These are phyloP conservation scores for Pelobates fuscus DNA, from an alignment of 2,113 vertebrate genomes.

Conservation along the genomic window DNA sequence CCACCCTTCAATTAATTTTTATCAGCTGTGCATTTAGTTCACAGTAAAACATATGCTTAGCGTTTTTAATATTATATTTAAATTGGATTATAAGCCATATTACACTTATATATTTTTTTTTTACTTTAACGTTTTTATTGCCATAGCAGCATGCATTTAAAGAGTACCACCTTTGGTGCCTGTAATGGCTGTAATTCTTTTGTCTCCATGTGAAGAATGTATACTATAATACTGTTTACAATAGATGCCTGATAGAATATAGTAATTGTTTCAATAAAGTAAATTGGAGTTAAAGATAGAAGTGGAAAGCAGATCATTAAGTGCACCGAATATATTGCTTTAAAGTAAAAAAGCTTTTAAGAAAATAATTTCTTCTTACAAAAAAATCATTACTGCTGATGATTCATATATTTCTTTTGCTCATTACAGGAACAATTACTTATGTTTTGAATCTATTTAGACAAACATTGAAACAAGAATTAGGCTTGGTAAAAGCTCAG, in stretches of 20 bases:
- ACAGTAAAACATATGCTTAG: no score
- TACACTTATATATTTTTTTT: no score
- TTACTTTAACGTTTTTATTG: no score
- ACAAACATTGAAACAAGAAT: neutral
- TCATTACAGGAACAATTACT: slow-evolving; percentile 1
- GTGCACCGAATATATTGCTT: neutral
- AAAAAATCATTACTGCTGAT: slow-evolving; percentile 7
- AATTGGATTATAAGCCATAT: no score
- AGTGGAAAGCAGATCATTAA: neutral
- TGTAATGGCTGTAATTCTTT: no score
- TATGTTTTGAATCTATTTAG: slow-evolving; percentile 8
- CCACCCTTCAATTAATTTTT: no score
- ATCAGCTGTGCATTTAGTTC: no score
- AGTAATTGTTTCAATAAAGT: neutral
- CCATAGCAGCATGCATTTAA: no score
- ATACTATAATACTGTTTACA: slow-evolving; percentile 20
- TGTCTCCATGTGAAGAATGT: no score
- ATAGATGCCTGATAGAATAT: neutral
- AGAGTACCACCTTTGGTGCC: no score
- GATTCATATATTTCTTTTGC: neutral
- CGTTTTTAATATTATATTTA: no score
- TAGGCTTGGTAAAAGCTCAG: neutral
- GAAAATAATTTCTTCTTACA: slow-evolving; percentile 25
- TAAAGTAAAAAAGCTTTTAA: slow-evolving; percentile 25
- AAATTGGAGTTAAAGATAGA: neutral